phyloP scores from a whole-genome alignment of 1,140 invertebrate species.

The Caenorhabditis inopinata region DNA sequence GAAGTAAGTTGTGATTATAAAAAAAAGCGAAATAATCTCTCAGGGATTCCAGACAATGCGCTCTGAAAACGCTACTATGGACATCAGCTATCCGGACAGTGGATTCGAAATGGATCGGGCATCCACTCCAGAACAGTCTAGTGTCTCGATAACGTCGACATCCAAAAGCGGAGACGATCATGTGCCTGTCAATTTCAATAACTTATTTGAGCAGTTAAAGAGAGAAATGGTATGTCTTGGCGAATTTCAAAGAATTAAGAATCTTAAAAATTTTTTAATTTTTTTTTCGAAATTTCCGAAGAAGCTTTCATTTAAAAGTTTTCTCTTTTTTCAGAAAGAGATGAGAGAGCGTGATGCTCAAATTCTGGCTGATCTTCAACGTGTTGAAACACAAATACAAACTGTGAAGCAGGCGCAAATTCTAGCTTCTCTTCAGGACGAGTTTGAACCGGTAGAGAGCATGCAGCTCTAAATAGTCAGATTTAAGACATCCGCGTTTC shows the following conservation, averaged over 20 bases:
- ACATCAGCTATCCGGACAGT: slow-evolving; percentile 38
- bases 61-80: slow-evolving; percentile 11
- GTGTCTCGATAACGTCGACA: slow-evolving; percentile 8
- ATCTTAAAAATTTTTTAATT: too few species aligned
- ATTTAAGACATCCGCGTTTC: too few species aligned
- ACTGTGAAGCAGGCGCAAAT: neutral
- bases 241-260: too few species aligned
- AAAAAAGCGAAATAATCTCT: neutral
- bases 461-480: neutral
- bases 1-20: neutral
- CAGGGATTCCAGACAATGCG: neutral
- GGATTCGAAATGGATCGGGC: slow-evolving; percentile 35
- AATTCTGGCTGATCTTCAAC: slow-evolving; percentile 32
- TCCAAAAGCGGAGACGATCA: slow-evolving; percentile 29
- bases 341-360: slow-evolving; percentile 36
- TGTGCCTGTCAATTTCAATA: neutral
- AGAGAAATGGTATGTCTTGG: slow-evolving; percentile 38
- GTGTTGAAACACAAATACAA: slow-evolving; percentile 24
- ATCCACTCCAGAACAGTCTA: slow-evolving; percentile 19
- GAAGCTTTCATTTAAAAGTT: neutral
- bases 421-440: neutral
- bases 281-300: neutral
- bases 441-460: slow-evolving; percentile 12
- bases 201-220: slow-evolving; percentile 26
- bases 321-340: neutral